Percentiles rank a stretch among this genome's conserved stretches.
Conservation (phyloP, 2,888 invertebrate genomes). For the Drosophila recens region DNA sequence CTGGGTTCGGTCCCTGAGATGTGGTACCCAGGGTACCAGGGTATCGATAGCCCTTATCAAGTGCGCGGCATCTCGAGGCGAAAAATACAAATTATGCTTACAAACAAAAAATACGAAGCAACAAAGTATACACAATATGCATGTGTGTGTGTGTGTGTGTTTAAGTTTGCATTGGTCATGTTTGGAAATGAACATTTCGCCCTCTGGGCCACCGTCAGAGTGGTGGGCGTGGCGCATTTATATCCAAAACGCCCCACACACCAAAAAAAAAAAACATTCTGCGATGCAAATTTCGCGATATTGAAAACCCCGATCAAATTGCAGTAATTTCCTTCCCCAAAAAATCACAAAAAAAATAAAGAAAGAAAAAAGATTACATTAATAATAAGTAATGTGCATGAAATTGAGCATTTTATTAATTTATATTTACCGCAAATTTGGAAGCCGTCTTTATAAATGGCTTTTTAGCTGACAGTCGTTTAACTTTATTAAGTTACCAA, state of each 20-base stretch:
- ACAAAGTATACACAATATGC: conserved; percentile 23
- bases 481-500: conserved; percentile 33
- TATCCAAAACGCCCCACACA: conserved; percentile 47
- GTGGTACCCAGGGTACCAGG: conserved; percentile 34
- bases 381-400: conserved; percentile 34
- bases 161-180: conserved; percentile 28
- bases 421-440: conserved; percentile 46
- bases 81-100: conserved; percentile 72
- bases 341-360: conserved; percentile 11
- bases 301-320: conserved; percentile 64
- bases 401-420: conserved; percentile 50
- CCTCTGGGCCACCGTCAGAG: conserved; percentile 48
- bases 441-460: conserved; percentile 45
- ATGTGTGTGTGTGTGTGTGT: conserved; percentile 18
- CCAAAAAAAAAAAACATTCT: conserved; percentile 24
- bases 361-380: neutral
- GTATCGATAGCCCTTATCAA: conserved; percentile 75
- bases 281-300: conserved; percentile 74
- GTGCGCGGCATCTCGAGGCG: conserved; percentile 63
- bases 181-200: conserved; percentile 18
- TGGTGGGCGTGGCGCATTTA: conserved; percentile 63
- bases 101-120: conserved; percentile 34
- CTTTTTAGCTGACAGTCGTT: conserved; percentile 21
- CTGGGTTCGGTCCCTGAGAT: conserved; percentile 32
- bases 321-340: conserved; percentile 59